These are phyloP conservation scores for Prunella strophiata DNA, from an alignment of 2,797 vertebrate genomes.

Conservation along the genomic window DNA sequence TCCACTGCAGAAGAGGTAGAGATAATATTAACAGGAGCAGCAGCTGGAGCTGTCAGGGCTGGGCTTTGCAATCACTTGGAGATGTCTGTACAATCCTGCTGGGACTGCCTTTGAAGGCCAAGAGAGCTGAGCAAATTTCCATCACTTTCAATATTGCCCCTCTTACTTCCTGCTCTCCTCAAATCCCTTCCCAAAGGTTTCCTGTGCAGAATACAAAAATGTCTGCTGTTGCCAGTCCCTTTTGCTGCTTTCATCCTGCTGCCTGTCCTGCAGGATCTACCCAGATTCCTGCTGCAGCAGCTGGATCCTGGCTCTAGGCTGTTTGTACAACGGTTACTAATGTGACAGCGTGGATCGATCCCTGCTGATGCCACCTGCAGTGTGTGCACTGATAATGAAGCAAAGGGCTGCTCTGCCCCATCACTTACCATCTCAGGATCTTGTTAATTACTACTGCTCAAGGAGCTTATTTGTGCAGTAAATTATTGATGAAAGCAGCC, in stretches of 20 bases:
- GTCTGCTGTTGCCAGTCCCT: fast-evolving
- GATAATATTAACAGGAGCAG: background rate
- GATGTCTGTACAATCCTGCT: background rate
- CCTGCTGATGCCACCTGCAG: background rate
- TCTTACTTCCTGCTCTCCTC: background rate
- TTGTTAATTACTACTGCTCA: background rate
- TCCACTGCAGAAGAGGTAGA: background rate
- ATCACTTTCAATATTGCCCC: background rate
- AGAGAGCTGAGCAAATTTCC: background rate
- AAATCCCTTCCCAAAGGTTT: background rate
- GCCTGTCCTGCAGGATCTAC: background rate
- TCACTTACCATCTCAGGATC: background rate
- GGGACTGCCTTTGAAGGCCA: background rate
- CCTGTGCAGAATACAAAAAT: background rate
- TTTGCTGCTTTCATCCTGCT: background rate
- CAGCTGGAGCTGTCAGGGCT: background rate
- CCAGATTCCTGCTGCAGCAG: background rate
- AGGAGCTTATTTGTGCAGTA: background rate
- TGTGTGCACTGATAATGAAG: background rate
- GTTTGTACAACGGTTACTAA: fast-evolving
- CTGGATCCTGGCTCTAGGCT: background rate
- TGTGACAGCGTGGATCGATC: fast-evolving
- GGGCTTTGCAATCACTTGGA: background rate
- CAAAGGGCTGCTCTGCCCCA: background rate
- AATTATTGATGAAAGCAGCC: background rate